Evolutionary conservation across 2,797 vertebrate species (phyloP).

Genomic region (Leucoraja ocellata): DNA sequence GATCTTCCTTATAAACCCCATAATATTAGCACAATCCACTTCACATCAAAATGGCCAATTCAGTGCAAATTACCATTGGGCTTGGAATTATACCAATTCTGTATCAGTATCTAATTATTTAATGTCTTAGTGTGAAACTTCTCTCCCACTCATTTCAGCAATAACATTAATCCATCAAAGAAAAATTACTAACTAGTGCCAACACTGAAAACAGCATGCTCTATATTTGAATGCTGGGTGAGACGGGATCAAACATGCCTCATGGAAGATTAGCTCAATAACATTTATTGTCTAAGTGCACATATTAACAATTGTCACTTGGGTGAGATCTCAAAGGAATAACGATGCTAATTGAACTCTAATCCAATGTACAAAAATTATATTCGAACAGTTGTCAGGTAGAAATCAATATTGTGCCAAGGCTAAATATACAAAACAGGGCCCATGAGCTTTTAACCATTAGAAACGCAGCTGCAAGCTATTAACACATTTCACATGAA

Average conservation of each 20-base stretch:
- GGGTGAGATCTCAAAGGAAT: neutral
- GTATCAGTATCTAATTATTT: neutral
- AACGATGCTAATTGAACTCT: neutral
- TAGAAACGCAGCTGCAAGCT: conserved; percentile 13
- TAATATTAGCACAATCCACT: neutral
- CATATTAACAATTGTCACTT: neutral
- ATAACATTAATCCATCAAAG: neutral
- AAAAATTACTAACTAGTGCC: neutral
- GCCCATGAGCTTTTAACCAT: conserved; percentile 29
- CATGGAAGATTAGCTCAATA: neutral
- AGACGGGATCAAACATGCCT: neutral
- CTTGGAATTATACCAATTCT: neutral
- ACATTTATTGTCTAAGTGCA: neutral
- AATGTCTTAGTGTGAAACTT: neutral
- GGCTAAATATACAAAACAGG: conserved; percentile 32
- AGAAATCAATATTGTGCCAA: neutral
- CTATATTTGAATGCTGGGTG: neutral
- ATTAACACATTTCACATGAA: conserved; percentile 13
- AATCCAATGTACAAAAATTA: conserved; percentile 7
- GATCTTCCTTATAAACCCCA: neutral
- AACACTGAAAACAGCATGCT: neutral
- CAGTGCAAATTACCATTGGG: neutral
- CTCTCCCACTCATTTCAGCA: neutral
- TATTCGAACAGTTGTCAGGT: neutral
- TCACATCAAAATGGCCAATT: neutral